These are phyloP conservation scores for Caenorhabditis panamensis DNA, from an alignment of 2,888 invertebrate genomes.

Conservation along the genomic window DNA sequence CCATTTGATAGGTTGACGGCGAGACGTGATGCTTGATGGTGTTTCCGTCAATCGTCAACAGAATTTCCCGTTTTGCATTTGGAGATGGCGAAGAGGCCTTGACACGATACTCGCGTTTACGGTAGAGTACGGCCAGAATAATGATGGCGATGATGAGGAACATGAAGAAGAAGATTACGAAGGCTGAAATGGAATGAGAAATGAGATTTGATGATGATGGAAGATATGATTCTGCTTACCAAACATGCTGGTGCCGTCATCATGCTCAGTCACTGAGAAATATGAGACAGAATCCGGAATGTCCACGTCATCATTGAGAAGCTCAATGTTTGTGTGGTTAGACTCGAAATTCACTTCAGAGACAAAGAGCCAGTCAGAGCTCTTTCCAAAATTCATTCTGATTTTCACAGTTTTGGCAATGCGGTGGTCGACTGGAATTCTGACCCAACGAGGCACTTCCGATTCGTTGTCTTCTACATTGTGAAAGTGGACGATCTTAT, in stretches of 20 bases:
- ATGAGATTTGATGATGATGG: not conserved
- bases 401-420: slow-evolving; percentile 87
- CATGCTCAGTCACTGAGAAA: slow-evolving; percentile 61
- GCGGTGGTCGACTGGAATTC: slow-evolving; percentile 89
- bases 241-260: slow-evolving; percentile 54
- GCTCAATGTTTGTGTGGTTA: slow-evolving; percentile 57
- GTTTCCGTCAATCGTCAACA: slow-evolving; percentile 67
- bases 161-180: slow-evolving; percentile 57
- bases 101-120: slow-evolving; percentile 65
- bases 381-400: slow-evolving; percentile 65
- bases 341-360: slow-evolving; percentile 77
- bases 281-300: slow-evolving; percentile 60
- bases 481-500: slow-evolving; percentile 65
- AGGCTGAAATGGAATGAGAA: slow-evolving; percentile 32
- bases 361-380: slow-evolving; percentile 75
- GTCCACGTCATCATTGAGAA: slow-evolving; percentile 49
- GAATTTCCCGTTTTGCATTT: slow-evolving; percentile 60
- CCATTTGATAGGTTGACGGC: slow-evolving; percentile 73
- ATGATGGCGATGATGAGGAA: slow-evolving; percentile 54
- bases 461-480: slow-evolving; percentile 66
- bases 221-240: slow-evolving; percentile 32
- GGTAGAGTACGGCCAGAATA: slow-evolving; percentile 45
- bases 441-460: slow-evolving; percentile 87
- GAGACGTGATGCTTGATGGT: slow-evolving; percentile 70
- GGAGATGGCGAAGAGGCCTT: slow-evolving; percentile 71